Percentiles rank a stretch among this genome's conserved stretches.
Evolutionary conservation across 2,888 invertebrate genomes (phyloP).

Genomic region (Empis stercorea): DNA sequence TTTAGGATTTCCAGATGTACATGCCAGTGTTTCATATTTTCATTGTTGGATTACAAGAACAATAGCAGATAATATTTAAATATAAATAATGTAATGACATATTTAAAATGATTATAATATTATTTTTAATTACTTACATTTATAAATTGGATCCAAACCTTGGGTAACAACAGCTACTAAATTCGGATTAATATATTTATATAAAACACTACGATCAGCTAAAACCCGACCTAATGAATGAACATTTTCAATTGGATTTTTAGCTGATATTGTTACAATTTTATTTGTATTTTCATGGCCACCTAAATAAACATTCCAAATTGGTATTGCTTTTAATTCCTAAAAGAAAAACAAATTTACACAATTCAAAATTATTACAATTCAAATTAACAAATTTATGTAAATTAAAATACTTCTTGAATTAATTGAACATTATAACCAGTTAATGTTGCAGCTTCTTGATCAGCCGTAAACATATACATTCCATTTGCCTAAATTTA

Average conservation of each 20-base stretch:
- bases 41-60: constrained; percentile 25
- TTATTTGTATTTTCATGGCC: constrained; percentile 44
- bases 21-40: constrained; percentile 25
- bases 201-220: constrained; percentile 89
- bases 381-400: not conserved
- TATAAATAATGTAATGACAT: no score
- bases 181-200: constrained; percentile 98
- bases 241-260: constrained; percentile 58
- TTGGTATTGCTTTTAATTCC: constrained; percentile 46
- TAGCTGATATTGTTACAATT: constrained; percentile 49
- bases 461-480: constrained; percentile 53
- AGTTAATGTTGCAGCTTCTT: constrained; percentile 42
- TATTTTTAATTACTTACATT: constrained; percentile 41
- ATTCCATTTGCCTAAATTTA: constrained; percentile 34
- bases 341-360: no score
- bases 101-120: no score
- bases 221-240: constrained; percentile 93
- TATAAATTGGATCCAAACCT: constrained; percentile 59
- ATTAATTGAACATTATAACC: constrained; percentile 43
- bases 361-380: no score
- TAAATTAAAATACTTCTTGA: constrained; percentile 21
- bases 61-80: not conserved
- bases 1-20: constrained; percentile 30
- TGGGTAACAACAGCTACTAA: constrained; percentile 75
- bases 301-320: constrained; percentile 63